phyloP scores from a whole-genome alignment of 2,113 vertebrate species.

The Myxocyprinus asiaticus region DNA sequence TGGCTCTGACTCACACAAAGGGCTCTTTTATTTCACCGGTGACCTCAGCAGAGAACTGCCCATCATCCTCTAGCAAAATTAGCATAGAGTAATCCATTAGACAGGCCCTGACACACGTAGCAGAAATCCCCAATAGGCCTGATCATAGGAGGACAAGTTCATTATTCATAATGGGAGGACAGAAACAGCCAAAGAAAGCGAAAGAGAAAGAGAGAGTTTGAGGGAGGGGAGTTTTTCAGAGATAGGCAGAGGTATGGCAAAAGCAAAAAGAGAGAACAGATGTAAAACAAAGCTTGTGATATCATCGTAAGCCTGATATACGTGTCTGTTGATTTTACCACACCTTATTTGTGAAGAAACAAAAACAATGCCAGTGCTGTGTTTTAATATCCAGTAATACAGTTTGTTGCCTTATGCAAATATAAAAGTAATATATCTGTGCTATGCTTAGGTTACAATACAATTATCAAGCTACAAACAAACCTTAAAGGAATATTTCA shows the following conservation, averaged over 20 bases:
- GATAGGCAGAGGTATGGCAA: neutral
- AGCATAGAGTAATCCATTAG: conserved; percentile 49
- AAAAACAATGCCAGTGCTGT: neutral
- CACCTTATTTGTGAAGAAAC: neutral
- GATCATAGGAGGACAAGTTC: conserved; percentile 50
- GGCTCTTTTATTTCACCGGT: conserved; percentile 36
- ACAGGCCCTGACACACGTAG: conserved; percentile 45
- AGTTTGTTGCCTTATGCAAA: neutral
- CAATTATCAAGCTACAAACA: too few species aligned
- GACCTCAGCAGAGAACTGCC: conserved; percentile 40
- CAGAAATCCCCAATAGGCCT: conserved; percentile 44
- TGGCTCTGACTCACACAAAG: conserved; percentile 44
- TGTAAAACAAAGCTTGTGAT: neutral
- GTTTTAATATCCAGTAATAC: neutral
- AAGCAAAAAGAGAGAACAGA: neutral
- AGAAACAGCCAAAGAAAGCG: neutral
- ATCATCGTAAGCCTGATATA: neutral
- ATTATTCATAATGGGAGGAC: conserved; percentile 45
- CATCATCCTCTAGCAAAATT: conserved; percentile 45
- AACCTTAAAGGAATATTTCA: too few species aligned
- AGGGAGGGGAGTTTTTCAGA: neutral
- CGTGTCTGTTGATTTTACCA: neutral
- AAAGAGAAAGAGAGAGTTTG: conserved; percentile 7
- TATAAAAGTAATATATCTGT: neutral
- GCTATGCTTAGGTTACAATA: too few species aligned